A percentile compares a stretch with the other conserved stretches of the same genome.
Evolutionary conservation across 2,888 invertebrate species (phyloP).

Genomic region (Ariolimax columbianus): DNA sequence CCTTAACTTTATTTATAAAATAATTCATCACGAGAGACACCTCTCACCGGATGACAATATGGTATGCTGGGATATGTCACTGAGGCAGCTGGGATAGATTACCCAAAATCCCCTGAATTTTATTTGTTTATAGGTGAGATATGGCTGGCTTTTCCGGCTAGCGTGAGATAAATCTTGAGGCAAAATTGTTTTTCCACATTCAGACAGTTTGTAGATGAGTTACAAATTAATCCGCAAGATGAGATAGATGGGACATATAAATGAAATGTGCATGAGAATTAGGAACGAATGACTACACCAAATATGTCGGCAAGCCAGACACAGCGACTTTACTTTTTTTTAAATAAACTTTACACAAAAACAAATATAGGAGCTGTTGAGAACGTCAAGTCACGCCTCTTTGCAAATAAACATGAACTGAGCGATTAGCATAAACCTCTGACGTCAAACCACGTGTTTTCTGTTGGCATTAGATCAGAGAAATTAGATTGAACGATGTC

Average conservation of each 20-base stretch:
- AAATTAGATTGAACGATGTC: too few species aligned
- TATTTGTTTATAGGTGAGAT: constrained; percentile 29
- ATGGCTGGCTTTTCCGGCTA: background rate
- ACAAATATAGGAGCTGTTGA: background rate
- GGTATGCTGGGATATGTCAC: constrained; percentile 38
- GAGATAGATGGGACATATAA: constrained; percentile 3
- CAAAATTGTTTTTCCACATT: constrained; percentile 25
- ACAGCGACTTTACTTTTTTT: too few species aligned
- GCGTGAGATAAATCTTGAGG: constrained; percentile 31
- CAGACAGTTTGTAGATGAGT: constrained; percentile 17
- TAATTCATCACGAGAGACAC: constrained; percentile 15
- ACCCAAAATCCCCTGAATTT: constrained; percentile 26
- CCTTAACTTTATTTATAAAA: constrained; percentile 26
- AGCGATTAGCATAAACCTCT: too few species aligned
- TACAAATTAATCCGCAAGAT: constrained; percentile 21
- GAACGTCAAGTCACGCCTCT: background rate
- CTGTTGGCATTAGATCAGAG: too few species aligned
- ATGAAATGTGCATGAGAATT: constrained; percentile 5
- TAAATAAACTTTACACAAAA: background rate
- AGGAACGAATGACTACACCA: background rate
- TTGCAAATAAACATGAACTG: too few species aligned
- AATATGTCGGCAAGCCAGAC: too few species aligned
- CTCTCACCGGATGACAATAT: constrained; percentile 11
- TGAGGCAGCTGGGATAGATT: constrained; percentile 42
- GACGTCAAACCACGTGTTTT: too few species aligned